Conservation (phyloP, 2,113 vertebrate genomes). For the Myrmecobius fasciatus region DNA sequence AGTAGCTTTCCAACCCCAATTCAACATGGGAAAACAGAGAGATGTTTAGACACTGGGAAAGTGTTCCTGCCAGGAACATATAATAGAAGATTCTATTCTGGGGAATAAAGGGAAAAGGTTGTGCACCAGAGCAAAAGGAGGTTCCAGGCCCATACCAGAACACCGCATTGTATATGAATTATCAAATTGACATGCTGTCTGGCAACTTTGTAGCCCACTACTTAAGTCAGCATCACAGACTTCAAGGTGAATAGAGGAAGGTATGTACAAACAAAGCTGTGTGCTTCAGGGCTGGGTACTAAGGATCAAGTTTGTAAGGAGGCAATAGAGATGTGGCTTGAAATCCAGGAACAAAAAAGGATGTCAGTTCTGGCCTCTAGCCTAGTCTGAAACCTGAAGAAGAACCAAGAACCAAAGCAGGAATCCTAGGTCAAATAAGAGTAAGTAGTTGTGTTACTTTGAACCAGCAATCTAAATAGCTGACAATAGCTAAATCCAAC, state of each 20-base stretch:
- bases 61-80: background rate
- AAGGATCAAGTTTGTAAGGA: background rate
- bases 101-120: too few relatives aligned
- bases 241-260: background rate
- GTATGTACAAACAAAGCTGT: background rate
- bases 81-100: background rate
- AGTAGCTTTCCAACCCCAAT: background rate
- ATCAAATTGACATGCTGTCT: background rate
- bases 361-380: background rate
- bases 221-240: background rate
- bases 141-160: background rate
- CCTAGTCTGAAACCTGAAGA: background rate
- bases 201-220: background rate
- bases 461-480: background rate
- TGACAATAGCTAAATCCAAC: background rate
- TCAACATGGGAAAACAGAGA: background rate
- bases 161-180: background rate
- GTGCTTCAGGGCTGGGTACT: background rate
- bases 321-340: background rate
- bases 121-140: background rate
- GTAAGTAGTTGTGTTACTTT: background rate
- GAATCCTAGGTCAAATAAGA: background rate
- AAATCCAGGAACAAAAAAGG: background rate
- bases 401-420: background rate
- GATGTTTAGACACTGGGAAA: background rate